A percentile compares a stretch with the other conserved stretches of the same genome.
Evolutionary conservation across 64 coral and sea anemone genomes (phyloP).

Genomic region (Actinia tenebrosa): DNA sequence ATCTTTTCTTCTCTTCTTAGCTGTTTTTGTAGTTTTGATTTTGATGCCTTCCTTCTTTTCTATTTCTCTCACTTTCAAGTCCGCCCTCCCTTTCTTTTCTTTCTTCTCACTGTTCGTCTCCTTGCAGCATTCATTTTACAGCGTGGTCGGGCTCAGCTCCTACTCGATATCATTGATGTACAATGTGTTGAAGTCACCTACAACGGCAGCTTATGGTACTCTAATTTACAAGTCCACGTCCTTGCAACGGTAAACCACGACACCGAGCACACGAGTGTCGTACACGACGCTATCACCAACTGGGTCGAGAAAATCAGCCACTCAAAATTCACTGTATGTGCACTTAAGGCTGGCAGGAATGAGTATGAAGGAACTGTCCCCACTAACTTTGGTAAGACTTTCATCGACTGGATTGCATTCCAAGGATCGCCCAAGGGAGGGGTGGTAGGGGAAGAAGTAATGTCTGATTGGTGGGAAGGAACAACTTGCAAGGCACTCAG

Average conservation of each 20-base stretch:
- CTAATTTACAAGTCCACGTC: conserved; percentile 34
- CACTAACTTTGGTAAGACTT: conserved; percentile 35
- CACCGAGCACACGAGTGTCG: conserved; percentile 3
- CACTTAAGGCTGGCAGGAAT: conserved; percentile 44
- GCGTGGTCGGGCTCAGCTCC: conserved; percentile 34
- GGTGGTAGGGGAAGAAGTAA: conserved; percentile 39
- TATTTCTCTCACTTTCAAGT: neutral
- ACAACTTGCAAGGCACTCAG: conserved; percentile 47
- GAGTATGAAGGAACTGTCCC: conserved; percentile 31
- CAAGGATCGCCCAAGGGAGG: conserved; percentile 58
- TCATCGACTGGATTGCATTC: conserved; percentile 60
- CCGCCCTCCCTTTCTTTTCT: neutral
- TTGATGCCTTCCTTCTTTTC: too few relatives aligned
- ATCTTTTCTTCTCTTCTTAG: too few relatives aligned
- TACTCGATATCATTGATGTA: conserved; percentile 37
- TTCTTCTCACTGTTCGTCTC: neutral
- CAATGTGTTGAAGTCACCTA: conserved; percentile 41
- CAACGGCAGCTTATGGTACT: conserved; percentile 39
- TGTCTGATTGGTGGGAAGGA: conserved; percentile 69
- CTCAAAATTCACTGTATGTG: conserved; percentile 51
- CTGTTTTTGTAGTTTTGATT: too few relatives aligned
- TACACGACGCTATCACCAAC: conserved; percentile 50
- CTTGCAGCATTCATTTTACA: conserved; percentile 48
- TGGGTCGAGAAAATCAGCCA: conserved; percentile 66
- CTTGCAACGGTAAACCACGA: conserved; percentile 55